Conservation (phyloP, 2,113 vertebrate genomes). For the Illadopsis cleaveri region DNA sequence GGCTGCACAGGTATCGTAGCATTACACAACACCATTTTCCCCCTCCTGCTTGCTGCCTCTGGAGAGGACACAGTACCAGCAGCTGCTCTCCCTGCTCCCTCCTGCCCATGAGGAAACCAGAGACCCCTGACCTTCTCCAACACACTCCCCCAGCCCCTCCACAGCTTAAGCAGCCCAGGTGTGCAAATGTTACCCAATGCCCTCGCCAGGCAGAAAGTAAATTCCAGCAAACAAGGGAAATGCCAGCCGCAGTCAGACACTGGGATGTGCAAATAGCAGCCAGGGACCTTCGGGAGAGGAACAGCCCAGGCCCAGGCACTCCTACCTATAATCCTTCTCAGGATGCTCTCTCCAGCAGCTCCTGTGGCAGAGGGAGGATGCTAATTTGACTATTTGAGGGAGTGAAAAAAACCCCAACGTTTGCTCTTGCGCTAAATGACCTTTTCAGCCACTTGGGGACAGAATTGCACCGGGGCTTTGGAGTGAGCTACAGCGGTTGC, state of each 20-base stretch:
- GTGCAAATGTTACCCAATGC: conserved; percentile 78
- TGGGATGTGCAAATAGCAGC: conserved; percentile 76
- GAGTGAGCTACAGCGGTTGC: not conserved
- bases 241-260: conserved; percentile 70
- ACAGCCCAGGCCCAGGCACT: not conserved
- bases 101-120: not conserved
- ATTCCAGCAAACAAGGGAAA: conserved; percentile 73
- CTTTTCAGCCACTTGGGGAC: conserved; percentile 33
- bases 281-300: not conserved
- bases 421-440: not conserved
- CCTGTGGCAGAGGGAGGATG: not conserved
- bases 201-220: conserved; percentile 62
- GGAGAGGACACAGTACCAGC: not conserved
- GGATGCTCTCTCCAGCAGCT: not conserved
- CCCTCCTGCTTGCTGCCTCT: not conserved
- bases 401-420: not conserved
- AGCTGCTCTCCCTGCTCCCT: not conserved
- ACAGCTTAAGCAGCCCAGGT: conserved; percentile 74
- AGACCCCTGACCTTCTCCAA: conserved; percentile 45
- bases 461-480: not conserved
- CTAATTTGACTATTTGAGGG: not conserved
- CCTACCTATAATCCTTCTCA: conserved; percentile 23
- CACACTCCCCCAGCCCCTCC: not conserved
- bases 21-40: rapidly evolving
- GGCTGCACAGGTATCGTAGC: not conserved